Evolutionary conservation across 2,797 vertebrate species (phyloP).

Genomic region (Chloroceryle inda): DNA sequence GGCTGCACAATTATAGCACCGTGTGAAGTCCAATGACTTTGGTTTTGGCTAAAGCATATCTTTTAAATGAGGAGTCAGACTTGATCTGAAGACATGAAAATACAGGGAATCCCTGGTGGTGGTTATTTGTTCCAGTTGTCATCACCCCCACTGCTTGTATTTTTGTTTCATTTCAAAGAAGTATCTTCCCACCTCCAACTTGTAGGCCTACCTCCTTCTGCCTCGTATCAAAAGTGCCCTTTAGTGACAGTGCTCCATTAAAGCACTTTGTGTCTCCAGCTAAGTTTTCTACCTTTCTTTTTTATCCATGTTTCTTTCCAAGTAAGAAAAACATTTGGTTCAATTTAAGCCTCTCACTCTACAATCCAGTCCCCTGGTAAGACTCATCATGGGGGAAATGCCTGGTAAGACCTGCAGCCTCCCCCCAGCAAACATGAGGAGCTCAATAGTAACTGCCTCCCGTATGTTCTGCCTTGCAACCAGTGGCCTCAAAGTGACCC

Average conservation of each 20-base stretch:
- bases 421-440: accelerated
- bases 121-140: conserved; percentile 57
- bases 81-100: conserved; percentile 33
- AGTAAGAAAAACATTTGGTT: not conserved
- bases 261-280: not conserved
- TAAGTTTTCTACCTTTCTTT: not conserved
- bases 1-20: not conserved
- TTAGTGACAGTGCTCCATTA: not conserved
- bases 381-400: not conserved
- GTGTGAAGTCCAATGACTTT: not conserved
- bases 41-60: conserved; percentile 30
- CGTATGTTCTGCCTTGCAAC: not conserved
- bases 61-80: conserved; percentile 19
- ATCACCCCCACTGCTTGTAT: not conserved
- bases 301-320: not conserved
- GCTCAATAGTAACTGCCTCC: not conserved
- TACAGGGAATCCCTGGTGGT: conserved; percentile 53
- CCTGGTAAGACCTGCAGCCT: not conserved
- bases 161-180: not conserved
- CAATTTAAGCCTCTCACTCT: not conserved
- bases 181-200: not conserved
- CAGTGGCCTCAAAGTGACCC: not conserved
- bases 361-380: not conserved
- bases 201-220: not conserved
- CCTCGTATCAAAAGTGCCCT: not conserved